Evolutionary conservation across 1,140 invertebrate genomes (phyloP), one percentile per base, ranked within the genome.

Genomic region (Cyclargus thomasi): DNA sequence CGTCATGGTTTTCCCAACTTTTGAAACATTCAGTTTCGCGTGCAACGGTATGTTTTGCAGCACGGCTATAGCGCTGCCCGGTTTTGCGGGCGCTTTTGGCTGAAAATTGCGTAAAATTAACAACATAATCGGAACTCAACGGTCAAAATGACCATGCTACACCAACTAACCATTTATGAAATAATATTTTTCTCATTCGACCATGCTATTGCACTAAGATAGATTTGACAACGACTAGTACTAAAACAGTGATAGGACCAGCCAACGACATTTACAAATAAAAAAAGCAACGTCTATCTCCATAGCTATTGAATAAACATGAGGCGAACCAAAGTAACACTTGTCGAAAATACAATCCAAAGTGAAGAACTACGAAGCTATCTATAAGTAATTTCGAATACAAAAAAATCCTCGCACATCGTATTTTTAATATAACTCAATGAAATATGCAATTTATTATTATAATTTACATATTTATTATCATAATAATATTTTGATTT

Each of bases 1-100:
- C 2, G 77, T 79, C 80, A 87, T 82, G 6, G 77, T 71, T 55
- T 88, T 88, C 1, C 80, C 80, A 11, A 82, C 79, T 69, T 86
- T 88, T 62, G 70, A 79, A 0, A 85, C 78, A 39, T 84, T 86
- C 23, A 88, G 81, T 64, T 89, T 87, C 1, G 85, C 74, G 22
- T 85, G 81, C 1, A 89, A 75, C 0, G 85, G 85, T 11, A 88
- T 88, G 68, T 89, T 89, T 65, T 89, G 86, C 10, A 89, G 70
- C 7, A 89, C 82, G 1, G 85, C 81, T 67, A 89, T 88, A 0
- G 83, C 74, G 17, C 72, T 75, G 6, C 79, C 78, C 0, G 80
- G 53, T 47, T 85, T 85, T 0, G 73, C 64, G 22, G 74, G 66
- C 10, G 77, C 77, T 62, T 85, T 86, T 66, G 76, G 78, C 73